Evolutionary conservation across 2,888 invertebrate species (phyloP), one percentile per base, ranked within the genome.

Genomic region (Exephanes ischioxanthus): DNA sequence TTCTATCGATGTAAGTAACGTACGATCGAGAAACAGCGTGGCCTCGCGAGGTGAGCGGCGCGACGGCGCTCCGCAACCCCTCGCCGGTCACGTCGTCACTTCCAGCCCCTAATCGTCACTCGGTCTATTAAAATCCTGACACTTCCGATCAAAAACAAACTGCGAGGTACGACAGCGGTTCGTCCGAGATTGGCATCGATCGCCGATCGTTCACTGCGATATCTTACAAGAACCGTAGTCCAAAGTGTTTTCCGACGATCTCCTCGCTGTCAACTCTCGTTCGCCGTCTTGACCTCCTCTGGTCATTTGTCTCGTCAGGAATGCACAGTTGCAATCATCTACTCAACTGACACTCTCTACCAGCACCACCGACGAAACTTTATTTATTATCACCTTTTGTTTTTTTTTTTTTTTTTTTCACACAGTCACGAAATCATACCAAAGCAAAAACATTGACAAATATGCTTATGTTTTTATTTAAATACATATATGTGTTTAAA

Each of bases 1-100:
- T 48, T 68, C 16, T 45, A 6, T 58, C 26, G 22, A 26, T 58
- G 26, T 14, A 3, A 33, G 63, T 63, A 16, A 33, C 16, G n/a
- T 58, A 11, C 33, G n/a, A 30, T 14, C 30, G 16, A 33, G 22
- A 30, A 61, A 16, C 73, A 73, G 33, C 45, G 63, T 75, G 45
- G 30, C 63, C 48, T 48, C 30, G 63, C 19, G 26, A 48, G 30
- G 16, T 30, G 11, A 61, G 45, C 63, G 61, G 26, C 9, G 75
- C 75, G 75, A 75, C 75, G 75, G 63, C 63, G 63, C 73, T 61
- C 41, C 33, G 45, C 45, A 14, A 45, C 45, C 45, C 41, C 41
- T 58, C 26, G 41, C 58, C 58, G 61, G 58, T 63, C 26, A 63
- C 63, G 48, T 63, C 48, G 41, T 16, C 58, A 41, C 63, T 33